Percentiles rank a stretch among this genome's conserved stretches.
Evolutionary conservation across 2,113 vertebrate species (phyloP).

Genomic region (Willisornis vidua): DNA sequence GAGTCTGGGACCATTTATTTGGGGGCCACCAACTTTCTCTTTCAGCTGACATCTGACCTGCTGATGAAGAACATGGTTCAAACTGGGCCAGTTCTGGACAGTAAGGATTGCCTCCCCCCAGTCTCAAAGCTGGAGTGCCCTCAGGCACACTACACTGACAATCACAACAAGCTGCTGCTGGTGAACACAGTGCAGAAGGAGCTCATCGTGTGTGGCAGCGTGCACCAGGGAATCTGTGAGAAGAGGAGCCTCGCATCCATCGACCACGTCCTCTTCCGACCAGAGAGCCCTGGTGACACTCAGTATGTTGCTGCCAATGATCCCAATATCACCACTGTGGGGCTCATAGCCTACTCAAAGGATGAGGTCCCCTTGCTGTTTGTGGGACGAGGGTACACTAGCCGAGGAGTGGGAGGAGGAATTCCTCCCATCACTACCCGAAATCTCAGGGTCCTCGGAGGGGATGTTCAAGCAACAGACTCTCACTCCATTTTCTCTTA

Average conservation of each 20-base stretch:
- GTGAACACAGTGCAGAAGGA: conserved; percentile 83
- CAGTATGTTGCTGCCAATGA: conserved; percentile 97
- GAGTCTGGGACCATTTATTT: conserved; percentile 85
- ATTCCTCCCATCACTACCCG: conserved; percentile 95
- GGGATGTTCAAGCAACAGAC: conserved; percentile 59
- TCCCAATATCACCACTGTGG: conserved; percentile 93
- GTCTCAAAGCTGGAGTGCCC: conserved; percentile 88
- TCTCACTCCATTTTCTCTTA: conserved; percentile 94
- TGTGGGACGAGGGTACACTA: conserved; percentile 94
- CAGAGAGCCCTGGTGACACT: conserved; percentile 89
- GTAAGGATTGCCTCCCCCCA: conserved; percentile 91
- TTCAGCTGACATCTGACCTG: conserved; percentile 86
- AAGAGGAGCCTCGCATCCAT: conserved; percentile 85
- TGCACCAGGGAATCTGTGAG: conserved; percentile 94
- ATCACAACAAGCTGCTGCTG: conserved; percentile 93
- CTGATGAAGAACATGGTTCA: conserved; percentile 76
- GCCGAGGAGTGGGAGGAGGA: conserved; percentile 82
- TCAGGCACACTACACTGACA: conserved; percentile 85
- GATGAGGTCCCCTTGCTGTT: conserved; percentile 86
- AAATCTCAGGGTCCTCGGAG: conserved; percentile 73
- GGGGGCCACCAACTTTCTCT: conserved; percentile 90
- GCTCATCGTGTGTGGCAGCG: conserved; percentile 92
- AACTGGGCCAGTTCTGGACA: conserved; percentile 90
- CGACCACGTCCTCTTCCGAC: conserved; percentile 80
- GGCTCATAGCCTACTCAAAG: conserved; percentile 84